Evolutionary conservation across 2,888 invertebrate genomes (phyloP).

Genomic region (Petrolisthes manimaculis): DNA sequence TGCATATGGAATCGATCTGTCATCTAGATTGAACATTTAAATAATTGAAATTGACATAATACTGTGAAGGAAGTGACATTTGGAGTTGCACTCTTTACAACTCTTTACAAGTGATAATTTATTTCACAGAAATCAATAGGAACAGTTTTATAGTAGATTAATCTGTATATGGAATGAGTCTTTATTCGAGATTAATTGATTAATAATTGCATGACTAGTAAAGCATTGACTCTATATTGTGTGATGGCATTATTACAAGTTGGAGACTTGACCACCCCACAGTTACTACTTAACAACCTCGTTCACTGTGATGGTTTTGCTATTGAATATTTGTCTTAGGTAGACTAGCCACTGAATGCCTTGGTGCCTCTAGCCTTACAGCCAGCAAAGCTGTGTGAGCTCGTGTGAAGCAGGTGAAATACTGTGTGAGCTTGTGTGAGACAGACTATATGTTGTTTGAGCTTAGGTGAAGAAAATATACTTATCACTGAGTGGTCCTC

Average conservation of each 20-base stretch:
- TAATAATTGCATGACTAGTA: not conserved
- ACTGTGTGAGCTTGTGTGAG: not conserved
- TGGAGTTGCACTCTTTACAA: no score
- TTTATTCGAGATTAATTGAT: not conserved
- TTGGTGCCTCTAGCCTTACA: constrained; percentile 51
- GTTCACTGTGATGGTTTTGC: constrained; percentile 48
- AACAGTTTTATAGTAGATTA: constrained; percentile 9
- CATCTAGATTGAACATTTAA: no score
- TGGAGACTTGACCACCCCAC: constrained; percentile 48
- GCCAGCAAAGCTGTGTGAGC: constrained; percentile 24
- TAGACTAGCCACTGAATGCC: constrained; percentile 48
- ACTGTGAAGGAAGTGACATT: no score
- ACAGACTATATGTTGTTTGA: no score
- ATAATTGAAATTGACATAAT: no score
- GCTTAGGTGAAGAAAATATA: no score
- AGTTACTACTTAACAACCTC: constrained; percentile 53
- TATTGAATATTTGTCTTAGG: constrained; percentile 37
- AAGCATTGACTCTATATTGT: constrained; percentile 2
- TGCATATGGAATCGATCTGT: no score
- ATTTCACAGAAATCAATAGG: no score
- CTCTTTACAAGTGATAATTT: no score
- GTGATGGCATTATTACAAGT: constrained; percentile 45
- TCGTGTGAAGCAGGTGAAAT: not conserved
- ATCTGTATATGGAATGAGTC: constrained; percentile 35
- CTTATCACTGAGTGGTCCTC: no score